Conservation (phyloP, 1,140 invertebrate genomes). For the Macrobrachium rosenbergii region DNA sequence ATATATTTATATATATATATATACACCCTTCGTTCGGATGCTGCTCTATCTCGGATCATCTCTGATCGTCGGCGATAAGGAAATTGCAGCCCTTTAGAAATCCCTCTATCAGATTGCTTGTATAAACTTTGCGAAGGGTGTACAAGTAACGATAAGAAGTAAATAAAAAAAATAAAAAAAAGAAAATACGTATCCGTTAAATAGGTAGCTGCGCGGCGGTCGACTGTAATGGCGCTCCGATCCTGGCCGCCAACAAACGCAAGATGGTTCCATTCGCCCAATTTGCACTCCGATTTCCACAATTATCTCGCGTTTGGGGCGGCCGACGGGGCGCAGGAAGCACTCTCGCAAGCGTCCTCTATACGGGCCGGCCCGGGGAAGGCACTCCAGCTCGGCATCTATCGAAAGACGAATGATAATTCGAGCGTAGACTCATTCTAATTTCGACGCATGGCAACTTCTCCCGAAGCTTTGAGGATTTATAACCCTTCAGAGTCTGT, state of each 20-base stretch:
- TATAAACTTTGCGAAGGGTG: slow-evolving; percentile 2
- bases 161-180: neutral
- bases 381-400: neutral
- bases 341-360: no score
- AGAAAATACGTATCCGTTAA: slow-evolving; percentile 55
- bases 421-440: slow-evolving; percentile 56
- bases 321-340: neutral
- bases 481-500: slow-evolving; percentile 63
- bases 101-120: neutral
- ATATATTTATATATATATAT: no score
- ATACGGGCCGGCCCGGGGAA: neutral
- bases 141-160: slow-evolving; percentile 4
- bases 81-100: no score
- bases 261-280: slow-evolving; percentile 56
- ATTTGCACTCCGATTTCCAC: slow-evolving; percentile 44
- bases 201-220: slow-evolving; percentile 55
- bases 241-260: slow-evolving; percentile 59
- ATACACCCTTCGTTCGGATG: no score
- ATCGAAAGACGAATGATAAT: slow-evolving; percentile 25
- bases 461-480: slow-evolving; percentile 62
- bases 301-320: neutral
- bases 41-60: no score
- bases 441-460: slow-evolving; percentile 61
- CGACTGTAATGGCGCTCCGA: slow-evolving; percentile 61
- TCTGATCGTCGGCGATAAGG: no score